Evolutionary conservation across 2,888 invertebrate genomes (phyloP), one percentile per base, ranked within the genome.

Genomic region (Macaria notata): DNA sequence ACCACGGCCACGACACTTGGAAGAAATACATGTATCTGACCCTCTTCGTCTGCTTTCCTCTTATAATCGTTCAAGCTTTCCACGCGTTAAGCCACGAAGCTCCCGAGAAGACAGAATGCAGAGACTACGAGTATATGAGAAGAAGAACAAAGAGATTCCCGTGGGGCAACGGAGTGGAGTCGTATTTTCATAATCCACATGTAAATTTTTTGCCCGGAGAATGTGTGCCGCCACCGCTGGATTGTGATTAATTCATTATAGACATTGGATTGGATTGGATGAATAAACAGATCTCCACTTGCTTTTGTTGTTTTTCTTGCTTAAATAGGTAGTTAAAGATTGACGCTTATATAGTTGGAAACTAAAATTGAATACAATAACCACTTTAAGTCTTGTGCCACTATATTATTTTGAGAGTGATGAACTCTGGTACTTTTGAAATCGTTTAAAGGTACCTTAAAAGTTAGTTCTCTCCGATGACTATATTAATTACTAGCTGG

Each of bases 91-190:
- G 41, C 8, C 49, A 57, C 33, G 3, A 33, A 4, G 6, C 7
- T 7, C 54, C 47, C 4, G 9, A 19, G 33, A 54, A 54, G 43
- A 54, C 47, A 3, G 47, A 47, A n/a, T 56, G 46, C 41, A 69
- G 75, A 3, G 76, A 78, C 33, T 97, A 96, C 73, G 95, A 96
- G 0, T 94, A 96, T 75, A 81, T 97, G 83, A 90, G 94, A 44
- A 85, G 95, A 51, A 93, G 96, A 43, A 94, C 87, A 59, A 97
- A 96, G 90, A 94, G 93, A 73, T 97, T 95, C 86, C 97, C 97
- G 42, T 97, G 97, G 97, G 95, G 96, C 54, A 96, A 97, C 76
- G 97, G 97, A 47, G 93, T 93, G 73, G 93, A 94, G 73, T 91
- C 93, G 33, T 83, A 97, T 47, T 96, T 48, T 39, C 48, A 48